Evolutionary conservation across 2,113 vertebrate genomes (phyloP).

Genomic region (Sus scrofa): T2T-Sscrofa CM000812.6:161873001-161873500

Average conservation of each 20-base stretch:
- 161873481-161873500: background rate
- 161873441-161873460: background rate
- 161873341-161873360: too few relatives aligned
- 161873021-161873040: background rate
- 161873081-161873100: background rate
- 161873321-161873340: background rate
- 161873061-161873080: background rate
- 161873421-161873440: background rate
- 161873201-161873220: background rate
- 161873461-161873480: background rate
- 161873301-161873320: background rate
- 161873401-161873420: background rate
- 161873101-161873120: background rate
- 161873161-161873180: background rate
- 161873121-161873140: rapidly evolving
- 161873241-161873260: background rate
- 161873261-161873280: background rate
- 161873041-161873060: background rate
- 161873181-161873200: rapidly evolving
- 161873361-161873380: background rate
- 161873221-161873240: background rate
- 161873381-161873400: rapidly evolving
- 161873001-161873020: background rate
- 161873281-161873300: background rate
- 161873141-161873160: background rate